Base-by-base conservation (phyloP, 2,888 invertebrate species). In the Drosophila ezoana region DNA sequence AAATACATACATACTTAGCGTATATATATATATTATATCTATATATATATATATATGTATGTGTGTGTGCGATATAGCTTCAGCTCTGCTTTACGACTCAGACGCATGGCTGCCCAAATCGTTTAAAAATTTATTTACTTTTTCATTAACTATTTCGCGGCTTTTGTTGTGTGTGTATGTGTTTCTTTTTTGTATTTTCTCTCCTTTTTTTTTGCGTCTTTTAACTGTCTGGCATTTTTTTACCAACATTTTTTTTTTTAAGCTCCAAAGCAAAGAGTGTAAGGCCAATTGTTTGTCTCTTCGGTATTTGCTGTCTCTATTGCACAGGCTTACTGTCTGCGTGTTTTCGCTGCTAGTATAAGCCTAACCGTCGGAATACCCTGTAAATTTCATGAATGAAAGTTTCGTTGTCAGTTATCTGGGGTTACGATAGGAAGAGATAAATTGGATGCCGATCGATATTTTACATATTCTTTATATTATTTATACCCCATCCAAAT, bases 81-180 rank as follows among this genome's bases (percentile, higher is more conserved):
- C 2, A 28, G 28, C 28, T 28, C 28, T 28, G 49, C 59, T 77
- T 76, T 76, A 77, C 77, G 72, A 72, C 68, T 76, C 72, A 41
- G 73, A 40, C 75, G 72, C 77, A 77, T 76, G 75, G 77, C 64
- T 76, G 75, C 59, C 54, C 54, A 72, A 76, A 77, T 67, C 77
- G 63, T 56, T 76, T 72, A 77, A 77, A 40, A 54, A 66, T 72
- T 67, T 83, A 83, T 87, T 83, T 83, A 83, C 76, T 72, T 83
- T 88, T 87, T 86, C 69, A 82, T 84, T 86, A 87, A 87, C 80
- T 72, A 79, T 85, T 77, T 77, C 68, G 82, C 77, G 68, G 79
- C 68, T 74, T 73, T 71, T 62, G 69, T 71, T 75, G 45, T 66
- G 18, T 45, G 16, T 14, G 20, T 41, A 14, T 28, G 11, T 63